Base-by-base conservation (phyloP, 2,797 vertebrate species). In the Pteropus rufus region DNA sequence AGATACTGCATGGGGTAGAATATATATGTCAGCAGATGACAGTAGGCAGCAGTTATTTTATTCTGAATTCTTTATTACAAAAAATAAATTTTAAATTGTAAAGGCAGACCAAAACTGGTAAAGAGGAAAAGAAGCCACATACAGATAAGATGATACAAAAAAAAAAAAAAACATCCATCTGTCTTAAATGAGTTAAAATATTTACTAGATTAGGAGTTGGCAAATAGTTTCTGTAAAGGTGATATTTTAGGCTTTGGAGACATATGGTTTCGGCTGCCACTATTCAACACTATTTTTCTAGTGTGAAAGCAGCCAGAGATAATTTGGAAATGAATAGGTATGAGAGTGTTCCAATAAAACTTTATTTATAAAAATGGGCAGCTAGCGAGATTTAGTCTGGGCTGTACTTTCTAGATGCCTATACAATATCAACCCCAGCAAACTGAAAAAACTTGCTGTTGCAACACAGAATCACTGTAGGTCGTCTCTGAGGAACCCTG, bases 341-440 rank as follows among this genome's bases (percentile, higher is more conserved):
- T 70, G 60, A 11, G 23, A 89, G 21, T 54, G 52, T 52, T 81
- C 58, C 73, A 87, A 67, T 94, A 85, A 92, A 93, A 46, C 64
- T 95, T 93, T 89, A 89, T 96, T 95, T 75, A 75, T 56, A 67
- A 76, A 89, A 83, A 31, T 4, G 75, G 39, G 91, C 72, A 67
- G 52, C 18, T 34, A 52, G 46, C 26, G 52, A 76, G 73, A n/a
- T 64, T 21, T 81, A 60, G 29, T 16, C 62, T 36, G 10, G 46
- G 56, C 29, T 65, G 23, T 15, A 39, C n/a, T 82, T 86, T 56
- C 18, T 44, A 60, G 46, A 65, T 75, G 41, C 11, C 46, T 73
- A 34, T 24, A 31, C 41, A 72, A 24, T 29, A 12, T 10, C 36
- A 77, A 34, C 54, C 8, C 2, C 56, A 60, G 67, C 62, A 46